Evolutionary conservation across 2,888 invertebrate genomes (phyloP), one percentile per base, ranked within the genome.

Genomic region (Electrophaes corylata): DNA sequence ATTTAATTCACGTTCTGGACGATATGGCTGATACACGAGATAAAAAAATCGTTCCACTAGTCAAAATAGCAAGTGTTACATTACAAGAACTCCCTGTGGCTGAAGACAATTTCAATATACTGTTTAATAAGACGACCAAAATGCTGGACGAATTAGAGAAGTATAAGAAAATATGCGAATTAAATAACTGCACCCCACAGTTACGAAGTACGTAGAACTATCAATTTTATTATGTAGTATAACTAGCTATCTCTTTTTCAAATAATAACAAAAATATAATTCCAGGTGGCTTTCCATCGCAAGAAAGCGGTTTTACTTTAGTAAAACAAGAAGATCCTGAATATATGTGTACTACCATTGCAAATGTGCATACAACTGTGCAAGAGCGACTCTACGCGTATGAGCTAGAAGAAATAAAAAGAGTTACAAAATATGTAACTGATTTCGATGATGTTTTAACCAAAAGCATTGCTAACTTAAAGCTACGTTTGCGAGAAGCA

Each of bases 1-100:
- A 82, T 69, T 65, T 84, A n/a, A 65, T 69, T 50, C 70, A 84
- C 51, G 65, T 80, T 19, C 35, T 85, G 18, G 47, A 73, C n/a
- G 69, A 73, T 37, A 61, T 83, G n/a, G 53, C 48, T 3, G n/a
- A 29, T 4, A 55, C 53, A 0, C 70, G 71, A 4, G 33, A 29
- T 14, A 26, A 59, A 3, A 35, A 49, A 14, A 60, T 81, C 37
- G 65, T 71, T 43, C 72, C 71, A 5, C 16, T 50, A 1, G 62
- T 76, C 2, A 40, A 62, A n/a, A 51, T 60, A 23, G 49, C 71
- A 19, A 57, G 39, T 3, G 8, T 12, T 1, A 37, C 61, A 19
- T 44, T 79, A 8, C 44, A 69, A 10, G 52, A 71, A 35, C 63
- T 70, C 26, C 35, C 66, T 4, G 4, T 12, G 10, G 12, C 69